These are phyloP conservation scores for Caenorhabditis sp. DNA, from an alignment of 2,888 invertebrate species.

Conservation along the genomic window DNA sequence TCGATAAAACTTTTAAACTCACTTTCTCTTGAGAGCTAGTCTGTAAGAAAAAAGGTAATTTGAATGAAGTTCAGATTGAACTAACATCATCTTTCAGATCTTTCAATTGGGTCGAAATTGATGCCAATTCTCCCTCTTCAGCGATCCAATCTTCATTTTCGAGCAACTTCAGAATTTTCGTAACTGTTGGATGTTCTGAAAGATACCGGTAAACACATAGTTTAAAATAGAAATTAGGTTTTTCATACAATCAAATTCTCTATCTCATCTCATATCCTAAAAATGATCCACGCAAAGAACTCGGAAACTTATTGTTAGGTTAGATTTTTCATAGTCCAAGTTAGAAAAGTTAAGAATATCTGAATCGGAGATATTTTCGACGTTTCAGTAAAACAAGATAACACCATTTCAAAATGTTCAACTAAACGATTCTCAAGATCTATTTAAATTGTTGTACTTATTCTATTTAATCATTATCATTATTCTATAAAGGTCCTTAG, in stretches of 20 bases:
- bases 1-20: slow-evolving; percentile 21
- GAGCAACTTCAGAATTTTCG: slow-evolving; percentile 4
- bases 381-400: too few species aligned
- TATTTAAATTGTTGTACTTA: too few species aligned
- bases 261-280: too few species aligned
- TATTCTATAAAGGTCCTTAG: neutral
- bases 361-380: too few species aligned
- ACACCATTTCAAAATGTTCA: too few species aligned
- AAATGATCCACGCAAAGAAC: too few species aligned
- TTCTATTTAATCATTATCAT: too few species aligned
- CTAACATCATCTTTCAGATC: slow-evolving; percentile 34
- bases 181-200: neutral
- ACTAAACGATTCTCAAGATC: too few species aligned
- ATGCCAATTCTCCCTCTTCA: slow-evolving; percentile 9
- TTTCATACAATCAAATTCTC: too few species aligned
- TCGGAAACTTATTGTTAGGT: too few species aligned
- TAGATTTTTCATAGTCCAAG: too few species aligned
- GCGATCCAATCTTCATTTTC: slow-evolving; percentile 20
- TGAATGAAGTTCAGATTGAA: neutral
- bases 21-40: slow-evolving; percentile 12
- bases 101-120: slow-evolving; percentile 11
- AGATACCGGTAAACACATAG: neutral
- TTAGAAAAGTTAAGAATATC: too few species aligned
- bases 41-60: slow-evolving; percentile 5
- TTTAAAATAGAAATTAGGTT: neutral